Evolutionary conservation across 2,797 vertebrate genomes (phyloP).

Genomic region (Onychomys arenicola): DNA sequence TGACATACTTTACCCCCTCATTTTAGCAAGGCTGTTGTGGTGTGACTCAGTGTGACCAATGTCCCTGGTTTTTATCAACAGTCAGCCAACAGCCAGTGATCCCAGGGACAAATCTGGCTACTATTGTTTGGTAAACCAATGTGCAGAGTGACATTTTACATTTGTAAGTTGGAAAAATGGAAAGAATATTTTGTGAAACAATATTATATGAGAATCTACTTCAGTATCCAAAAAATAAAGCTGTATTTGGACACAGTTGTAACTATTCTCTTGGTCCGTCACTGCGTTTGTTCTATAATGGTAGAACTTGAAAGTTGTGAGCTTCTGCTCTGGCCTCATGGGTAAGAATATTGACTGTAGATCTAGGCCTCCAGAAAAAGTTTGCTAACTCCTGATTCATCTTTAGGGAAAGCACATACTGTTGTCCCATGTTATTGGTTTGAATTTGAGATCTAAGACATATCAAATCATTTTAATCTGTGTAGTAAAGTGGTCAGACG

Average conservation of each 20-base stretch:
- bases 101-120: background rate
- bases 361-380: background rate
- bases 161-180: background rate
- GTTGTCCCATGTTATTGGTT: background rate
- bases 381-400: background rate
- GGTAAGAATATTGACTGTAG: background rate
- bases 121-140: background rate
- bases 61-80: background rate
- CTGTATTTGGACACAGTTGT: background rate
- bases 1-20: background rate
- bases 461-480: background rate
- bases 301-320: background rate
- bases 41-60: background rate
- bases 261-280: background rate
- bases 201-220: constrained; percentile 35
- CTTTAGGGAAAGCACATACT: background rate
- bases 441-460: background rate
- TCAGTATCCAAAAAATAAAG: background rate
- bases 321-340: background rate
- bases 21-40: background rate
- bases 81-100: background rate
- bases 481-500: background rate
- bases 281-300: background rate
- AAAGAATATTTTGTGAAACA: background rate
- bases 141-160: background rate